Conservation (phyloP, 2,113 vertebrate species). For the Chaetura pelagica region DNA sequence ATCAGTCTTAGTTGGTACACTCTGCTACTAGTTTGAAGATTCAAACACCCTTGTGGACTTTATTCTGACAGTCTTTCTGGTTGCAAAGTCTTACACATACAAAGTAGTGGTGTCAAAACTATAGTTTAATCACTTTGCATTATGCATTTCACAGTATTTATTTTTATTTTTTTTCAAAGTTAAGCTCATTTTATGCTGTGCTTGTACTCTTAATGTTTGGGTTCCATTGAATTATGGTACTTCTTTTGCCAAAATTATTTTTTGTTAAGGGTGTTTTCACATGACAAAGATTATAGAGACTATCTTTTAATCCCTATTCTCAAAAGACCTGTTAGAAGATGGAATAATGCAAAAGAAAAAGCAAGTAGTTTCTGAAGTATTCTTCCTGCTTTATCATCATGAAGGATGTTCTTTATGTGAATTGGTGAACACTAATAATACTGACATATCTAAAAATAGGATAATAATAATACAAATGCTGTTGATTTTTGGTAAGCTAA, state of each 20-base stretch:
- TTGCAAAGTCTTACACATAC: not conserved
- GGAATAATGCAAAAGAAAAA: not conserved
- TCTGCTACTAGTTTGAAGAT: not conserved
- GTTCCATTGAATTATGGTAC: not conserved
- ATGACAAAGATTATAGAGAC: not conserved
- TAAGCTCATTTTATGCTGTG: not conserved
- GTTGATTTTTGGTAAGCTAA: not conserved
- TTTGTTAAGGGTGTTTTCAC: not conserved
- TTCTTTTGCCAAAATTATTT: not conserved
- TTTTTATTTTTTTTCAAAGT: not conserved
- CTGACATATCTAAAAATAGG: not conserved
- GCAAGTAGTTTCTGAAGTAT: not conserved
- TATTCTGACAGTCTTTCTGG: not conserved
- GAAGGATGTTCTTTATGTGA: not conserved
- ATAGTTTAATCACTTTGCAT: not conserved
- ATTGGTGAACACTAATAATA: not conserved
- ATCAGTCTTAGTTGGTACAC: too few relatives aligned
- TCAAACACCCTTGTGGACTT: not conserved
- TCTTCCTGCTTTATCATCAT: not conserved
- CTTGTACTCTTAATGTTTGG: not conserved
- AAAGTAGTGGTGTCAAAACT: not conserved
- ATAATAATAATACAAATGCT: not conserved
- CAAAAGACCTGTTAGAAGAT: not conserved
- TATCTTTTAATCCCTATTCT: not conserved
- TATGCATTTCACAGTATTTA: not conserved